Evolutionary conservation across 1,140 invertebrate genomes (phyloP), one percentile per base, ranked within the genome.

Genomic region (Mactra quadrangularis): DNA sequence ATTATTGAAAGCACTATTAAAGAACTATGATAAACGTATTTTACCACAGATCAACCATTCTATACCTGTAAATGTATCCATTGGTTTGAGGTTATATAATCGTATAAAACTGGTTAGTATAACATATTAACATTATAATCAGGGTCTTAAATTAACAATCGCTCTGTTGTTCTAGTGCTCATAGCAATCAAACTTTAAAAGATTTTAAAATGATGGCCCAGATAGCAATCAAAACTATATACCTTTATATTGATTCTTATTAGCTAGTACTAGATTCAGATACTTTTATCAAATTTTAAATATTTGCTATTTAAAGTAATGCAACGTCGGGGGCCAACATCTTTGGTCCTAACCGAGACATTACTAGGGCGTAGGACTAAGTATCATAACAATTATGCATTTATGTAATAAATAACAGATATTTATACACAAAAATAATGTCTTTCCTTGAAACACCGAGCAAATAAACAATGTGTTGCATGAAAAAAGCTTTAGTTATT

Each of bases 11-110:
- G 15, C 41, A 25, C 22, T 77, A 11, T 31, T 77, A 19, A 25
- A 53, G 3, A 29, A 25, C 13, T 77, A 77, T 33, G 74, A 77
- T 41, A 77, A 77, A 25, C 45, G 74, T 25, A 47, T 77, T 33
- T 0, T 77, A 4, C 74, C 74, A 1, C 74, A 64, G 47, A 35
- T 50, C 19, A 77, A 77, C 11, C 29, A 66, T n/a, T 41, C 53
- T 6, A 25, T 27, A 29, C 74, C 74, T 19, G 47, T 64, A 19
- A 53, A 47, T 25, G 55, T 77, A 11, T 77, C 74, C 22, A 27
- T 77, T 6, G 45, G 74, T 41, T n/a, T 77, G 4, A 29, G 47
- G 19, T 38, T 62, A 11, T 31, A 64, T 15, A 31, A 66, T 27
- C 45, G 64, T 2, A 33, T 77, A 9, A 41, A 77, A 0, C 45